Evolutionary conservation across 2,113 vertebrate species (phyloP).

Genomic region (Tonatia bakeri): DNA sequence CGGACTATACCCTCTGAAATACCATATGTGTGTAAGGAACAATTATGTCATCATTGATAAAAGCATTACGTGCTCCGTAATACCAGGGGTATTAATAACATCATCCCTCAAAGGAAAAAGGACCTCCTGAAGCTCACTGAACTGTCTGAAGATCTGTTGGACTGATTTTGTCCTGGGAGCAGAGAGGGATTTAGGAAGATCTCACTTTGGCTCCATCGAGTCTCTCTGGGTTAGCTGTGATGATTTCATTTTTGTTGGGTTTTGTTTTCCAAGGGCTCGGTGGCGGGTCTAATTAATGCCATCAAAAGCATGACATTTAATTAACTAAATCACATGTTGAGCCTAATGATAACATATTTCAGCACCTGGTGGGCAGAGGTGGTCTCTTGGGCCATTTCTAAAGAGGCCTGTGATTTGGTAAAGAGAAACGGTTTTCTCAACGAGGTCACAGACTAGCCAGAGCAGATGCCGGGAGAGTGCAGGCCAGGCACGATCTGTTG

Average conservation of each 20-base stretch:
- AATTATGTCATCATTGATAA: constrained; percentile 34
- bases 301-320: constrained; percentile 83
- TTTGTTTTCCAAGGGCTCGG: constrained; percentile 65
- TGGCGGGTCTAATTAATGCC: constrained; percentile 79
- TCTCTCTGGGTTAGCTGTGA: constrained; percentile 56
- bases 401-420: constrained; percentile 50
- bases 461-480: accelerated
- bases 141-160: not conserved
- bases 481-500: no score
- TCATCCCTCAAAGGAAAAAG: not conserved
- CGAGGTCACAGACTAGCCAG: not conserved
- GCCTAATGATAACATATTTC: constrained; percentile 79
- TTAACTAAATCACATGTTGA: constrained; percentile 80
- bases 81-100: not conserved
- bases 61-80: constrained; percentile 17
- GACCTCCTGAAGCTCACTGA: not conserved
- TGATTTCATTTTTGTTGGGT: constrained; percentile 54
- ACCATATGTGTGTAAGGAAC: not conserved
- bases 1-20: not conserved
- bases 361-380: constrained; percentile 57
- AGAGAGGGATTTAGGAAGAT: constrained; percentile 37
- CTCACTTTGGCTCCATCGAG: not conserved
- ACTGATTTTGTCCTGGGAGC: constrained; percentile 49
- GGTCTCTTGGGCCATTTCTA: constrained; percentile 69
- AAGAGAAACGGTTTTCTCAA: not conserved